phyloP scores from a whole-genome alignment of 2,113 vertebrate genomes.

The Siniperca knerii region DNA sequence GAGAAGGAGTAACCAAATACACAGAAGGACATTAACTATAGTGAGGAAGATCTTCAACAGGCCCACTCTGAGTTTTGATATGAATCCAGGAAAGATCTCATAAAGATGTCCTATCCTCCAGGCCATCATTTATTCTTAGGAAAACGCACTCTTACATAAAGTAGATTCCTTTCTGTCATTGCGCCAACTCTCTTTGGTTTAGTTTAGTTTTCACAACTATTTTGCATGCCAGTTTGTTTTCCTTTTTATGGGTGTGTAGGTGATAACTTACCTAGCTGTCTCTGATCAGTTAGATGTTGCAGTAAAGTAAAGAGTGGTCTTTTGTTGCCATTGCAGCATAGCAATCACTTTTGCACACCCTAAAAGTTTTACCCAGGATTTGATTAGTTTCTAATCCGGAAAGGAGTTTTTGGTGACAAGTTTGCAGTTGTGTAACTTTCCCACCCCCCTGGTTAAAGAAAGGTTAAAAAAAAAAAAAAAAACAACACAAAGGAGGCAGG shows the following conservation, averaged over 20 bases:
- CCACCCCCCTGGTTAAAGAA: constrained; percentile 18
- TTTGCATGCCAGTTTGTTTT: constrained; percentile 50
- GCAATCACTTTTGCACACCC: neutral
- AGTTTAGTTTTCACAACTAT: neutral
- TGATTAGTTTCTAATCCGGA: constrained; percentile 7
- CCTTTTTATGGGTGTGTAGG: constrained; percentile 29
- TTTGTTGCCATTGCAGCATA: neutral
- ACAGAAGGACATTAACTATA: constrained; percentile 13
- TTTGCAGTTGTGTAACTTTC: constrained; percentile 22
- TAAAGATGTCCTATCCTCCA: constrained; percentile 49
- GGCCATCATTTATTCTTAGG: constrained; percentile 9
- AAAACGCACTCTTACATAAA: constrained; percentile 7
- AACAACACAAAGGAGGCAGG: too few species aligned
- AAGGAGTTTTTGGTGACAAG: neutral
- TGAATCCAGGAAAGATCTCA: constrained; percentile 53
- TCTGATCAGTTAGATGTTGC: neutral
- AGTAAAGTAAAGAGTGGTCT: neutral
- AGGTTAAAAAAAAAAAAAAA: constrained; percentile 31
- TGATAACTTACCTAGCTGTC: constrained; percentile 8
- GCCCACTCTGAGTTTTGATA: constrained; percentile 26
- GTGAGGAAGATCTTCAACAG: constrained; percentile 35
- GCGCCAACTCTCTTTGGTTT: neutral
- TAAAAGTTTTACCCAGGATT: constrained; percentile 2
- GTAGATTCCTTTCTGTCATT: constrained; percentile 18
- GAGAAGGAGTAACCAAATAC: neutral